Conservation (phyloP, 2,113 vertebrate species). For the Pelusios castaneus region DNA sequence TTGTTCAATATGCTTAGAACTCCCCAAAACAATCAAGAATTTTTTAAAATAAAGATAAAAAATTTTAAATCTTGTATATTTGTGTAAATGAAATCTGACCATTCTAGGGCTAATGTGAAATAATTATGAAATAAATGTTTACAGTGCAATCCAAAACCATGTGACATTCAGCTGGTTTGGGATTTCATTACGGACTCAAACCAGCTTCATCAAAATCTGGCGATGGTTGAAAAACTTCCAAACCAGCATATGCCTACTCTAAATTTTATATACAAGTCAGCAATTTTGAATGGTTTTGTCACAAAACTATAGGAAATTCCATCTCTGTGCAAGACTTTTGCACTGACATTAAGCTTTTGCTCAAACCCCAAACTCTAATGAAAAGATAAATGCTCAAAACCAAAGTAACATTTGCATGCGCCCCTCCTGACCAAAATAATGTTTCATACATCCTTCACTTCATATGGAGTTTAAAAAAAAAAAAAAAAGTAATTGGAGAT, state of each 20-base stretch:
- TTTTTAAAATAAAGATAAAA: neutral
- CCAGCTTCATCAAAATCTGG: neutral
- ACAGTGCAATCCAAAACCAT: neutral
- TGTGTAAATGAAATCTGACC: neutral
- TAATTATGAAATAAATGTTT: neutral
- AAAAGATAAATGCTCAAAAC: neutral
- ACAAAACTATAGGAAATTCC: neutral
- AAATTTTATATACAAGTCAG: neutral
- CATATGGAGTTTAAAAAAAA: neutral
- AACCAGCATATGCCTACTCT: rapidly evolving
- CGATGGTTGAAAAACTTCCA: neutral
- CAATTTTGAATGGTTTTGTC: neutral
- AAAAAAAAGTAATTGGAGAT: neutral
- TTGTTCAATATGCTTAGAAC: neutral
- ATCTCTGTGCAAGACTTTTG: neutral
- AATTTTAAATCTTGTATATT: neutral
- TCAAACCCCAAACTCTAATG: neutral
- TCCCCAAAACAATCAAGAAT: neutral
- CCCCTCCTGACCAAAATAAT: neutral
- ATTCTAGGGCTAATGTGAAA: neutral
- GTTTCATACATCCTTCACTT: neutral
- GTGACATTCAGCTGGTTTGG: neutral
- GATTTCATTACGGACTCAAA: neutral
- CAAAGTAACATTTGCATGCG: neutral
- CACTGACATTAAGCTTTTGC: too few species aligned